Conservation (phyloP, 2,888 invertebrate genomes). For the Cryptophagus acutangulus region DNA sequence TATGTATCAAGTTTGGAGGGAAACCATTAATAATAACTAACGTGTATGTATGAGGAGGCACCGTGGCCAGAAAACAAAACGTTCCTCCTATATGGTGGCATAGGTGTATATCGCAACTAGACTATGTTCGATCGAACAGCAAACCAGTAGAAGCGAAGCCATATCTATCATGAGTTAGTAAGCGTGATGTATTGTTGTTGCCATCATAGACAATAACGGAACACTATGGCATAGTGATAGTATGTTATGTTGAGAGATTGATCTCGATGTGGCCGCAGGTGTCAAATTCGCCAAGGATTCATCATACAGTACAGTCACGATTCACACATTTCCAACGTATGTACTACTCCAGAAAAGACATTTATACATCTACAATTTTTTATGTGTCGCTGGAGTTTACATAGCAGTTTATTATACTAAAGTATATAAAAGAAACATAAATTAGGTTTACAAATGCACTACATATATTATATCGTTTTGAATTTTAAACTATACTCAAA, state of each 20-base stretch:
- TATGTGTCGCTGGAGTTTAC: conserved; percentile 20
- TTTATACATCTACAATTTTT: conserved; percentile 20
- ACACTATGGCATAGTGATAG: conserved; percentile 2
- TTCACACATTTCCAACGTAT: conserved; percentile 39
- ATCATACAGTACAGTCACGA: conserved; percentile 39
- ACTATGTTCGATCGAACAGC: neutral
- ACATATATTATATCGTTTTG: neutral
- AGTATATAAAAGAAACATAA: conserved; percentile 17
- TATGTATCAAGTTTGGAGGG: conserved; percentile 1
- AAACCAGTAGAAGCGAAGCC: neutral
- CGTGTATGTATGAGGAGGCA: neutral
- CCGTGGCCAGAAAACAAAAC: conserved; percentile 1
- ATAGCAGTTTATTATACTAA: conserved; percentile 20
- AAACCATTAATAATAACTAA: conserved; percentile 1
- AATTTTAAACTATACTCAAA: neutral
- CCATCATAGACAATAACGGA: conserved; percentile 2
- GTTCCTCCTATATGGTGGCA: no score
- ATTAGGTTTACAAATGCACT: conserved; percentile 1
- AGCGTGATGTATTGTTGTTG: conserved; percentile 2
- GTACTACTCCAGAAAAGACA: conserved; percentile 30
- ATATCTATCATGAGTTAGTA: conserved; percentile 1
- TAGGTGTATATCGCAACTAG: no score
- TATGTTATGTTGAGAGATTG: conserved; percentile 29
- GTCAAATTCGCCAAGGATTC: conserved; percentile 36
- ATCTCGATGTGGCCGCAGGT: conserved; percentile 37